phyloP scores from a whole-genome alignment of 1,140 invertebrate genomes.

The Diachasma alloeum region DNA sequence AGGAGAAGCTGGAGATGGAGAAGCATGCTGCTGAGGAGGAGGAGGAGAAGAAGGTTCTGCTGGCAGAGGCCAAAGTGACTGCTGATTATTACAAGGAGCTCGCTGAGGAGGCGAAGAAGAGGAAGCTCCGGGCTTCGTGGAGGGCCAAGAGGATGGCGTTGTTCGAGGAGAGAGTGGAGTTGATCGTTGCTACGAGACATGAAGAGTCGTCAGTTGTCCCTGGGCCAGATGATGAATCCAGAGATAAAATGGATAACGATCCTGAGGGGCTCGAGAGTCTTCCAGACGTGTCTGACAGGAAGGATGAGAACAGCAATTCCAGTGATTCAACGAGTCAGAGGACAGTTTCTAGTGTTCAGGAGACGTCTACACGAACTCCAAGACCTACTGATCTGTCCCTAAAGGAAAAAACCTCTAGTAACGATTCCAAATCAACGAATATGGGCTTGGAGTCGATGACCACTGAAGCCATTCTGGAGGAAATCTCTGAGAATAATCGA shows the following conservation, averaged over 20 bases:
- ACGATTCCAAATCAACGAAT: neutral
- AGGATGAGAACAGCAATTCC: conserved; percentile 1
- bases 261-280: neutral
- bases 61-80: conserved; percentile 56
- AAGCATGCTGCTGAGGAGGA: conserved; percentile 48
- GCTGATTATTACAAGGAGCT: conserved; percentile 69
- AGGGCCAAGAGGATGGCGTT: conserved; percentile 68
- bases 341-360: neutral
- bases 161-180: conserved; percentile 64
- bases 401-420: conserved; percentile 24
- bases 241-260: neutral
- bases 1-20: conserved; percentile 62
- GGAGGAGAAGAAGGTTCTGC: conserved; percentile 41
- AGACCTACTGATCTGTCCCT: neutral
- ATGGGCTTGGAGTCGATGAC: neutral
- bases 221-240: neutral
- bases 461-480: conserved; percentile 13
- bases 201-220: neutral
- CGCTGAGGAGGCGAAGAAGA: conserved; percentile 66
- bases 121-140: conserved; percentile 67
- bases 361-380: neutral
- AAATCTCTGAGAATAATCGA: conserved; percentile 13
- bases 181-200: neutral
- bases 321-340: neutral
- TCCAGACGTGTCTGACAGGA: neutral